A percentile compares a stretch with the other conserved stretches of the same genome.
phyloP scores from a whole-genome alignment of 2,888 invertebrate genomes.

The Auanema sp. region DNA sequence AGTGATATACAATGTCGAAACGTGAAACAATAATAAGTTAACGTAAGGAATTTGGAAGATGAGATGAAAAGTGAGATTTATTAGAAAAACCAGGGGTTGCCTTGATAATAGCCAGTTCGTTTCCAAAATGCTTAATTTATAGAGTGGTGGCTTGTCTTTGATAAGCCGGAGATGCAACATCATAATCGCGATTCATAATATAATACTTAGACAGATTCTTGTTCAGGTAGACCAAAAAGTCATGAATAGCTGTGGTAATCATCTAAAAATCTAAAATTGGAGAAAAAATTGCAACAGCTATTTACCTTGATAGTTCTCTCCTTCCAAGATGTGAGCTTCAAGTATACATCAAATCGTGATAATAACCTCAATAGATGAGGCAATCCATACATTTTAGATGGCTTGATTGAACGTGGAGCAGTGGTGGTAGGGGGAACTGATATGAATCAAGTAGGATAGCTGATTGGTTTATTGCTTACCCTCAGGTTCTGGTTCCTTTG shows the following conservation, averaged over 20 bases:
- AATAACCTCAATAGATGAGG: conserved; percentile 33
- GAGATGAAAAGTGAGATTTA: too few relatives aligned
- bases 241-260: conserved; percentile 19
- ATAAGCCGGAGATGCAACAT: conserved; percentile 18
- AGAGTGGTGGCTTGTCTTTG: conserved; percentile 12
- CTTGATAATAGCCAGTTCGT: too few relatives aligned
- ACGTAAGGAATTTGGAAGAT: too few relatives aligned
- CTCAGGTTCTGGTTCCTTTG: not conserved
- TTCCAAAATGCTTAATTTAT: too few relatives aligned
- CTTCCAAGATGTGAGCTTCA: conserved; percentile 22
- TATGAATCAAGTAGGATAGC: not conserved
- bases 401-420: not conserved
- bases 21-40: too few relatives aligned
- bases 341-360: conserved; percentile 14
- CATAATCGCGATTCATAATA: conserved; percentile 13
- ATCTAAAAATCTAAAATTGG: conserved; percentile 14
- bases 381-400: conserved; percentile 27
- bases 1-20: too few relatives aligned
- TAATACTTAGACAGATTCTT: conserved; percentile 24
- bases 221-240: conserved; percentile 29
- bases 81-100: too few relatives aligned
- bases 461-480: too few relatives aligned
- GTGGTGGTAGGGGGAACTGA: not conserved
- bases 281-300: not conserved
- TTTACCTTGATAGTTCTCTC: conserved; percentile 23